phyloP scores from a whole-genome alignment of 2,113 vertebrate genomes.

The Melanotaenia duboulayi region DNA sequence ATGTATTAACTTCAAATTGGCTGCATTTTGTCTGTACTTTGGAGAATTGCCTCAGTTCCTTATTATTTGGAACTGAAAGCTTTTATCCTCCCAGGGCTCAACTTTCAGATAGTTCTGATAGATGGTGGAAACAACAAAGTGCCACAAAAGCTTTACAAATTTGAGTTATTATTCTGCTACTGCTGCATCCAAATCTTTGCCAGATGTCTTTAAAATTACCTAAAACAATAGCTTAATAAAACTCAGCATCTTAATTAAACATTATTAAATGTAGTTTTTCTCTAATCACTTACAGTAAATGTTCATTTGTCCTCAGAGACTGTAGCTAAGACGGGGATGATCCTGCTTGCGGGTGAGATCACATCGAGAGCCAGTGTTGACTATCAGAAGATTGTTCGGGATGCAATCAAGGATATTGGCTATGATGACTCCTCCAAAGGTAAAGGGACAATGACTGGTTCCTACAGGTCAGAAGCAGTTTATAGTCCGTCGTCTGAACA shows the following conservation, averaged over 20 bases:
- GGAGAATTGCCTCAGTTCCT: background rate
- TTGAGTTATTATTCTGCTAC: background rate
- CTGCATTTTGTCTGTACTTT: background rate
- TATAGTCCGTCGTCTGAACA: too few species aligned
- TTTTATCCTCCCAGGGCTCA: background rate
- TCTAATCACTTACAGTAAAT: slow-evolving; percentile 9
- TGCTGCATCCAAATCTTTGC: too few species aligned
- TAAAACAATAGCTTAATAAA: background rate
- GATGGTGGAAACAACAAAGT: background rate
- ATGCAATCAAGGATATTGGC: slow-evolving; percentile 92
- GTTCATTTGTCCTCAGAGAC: slow-evolving; percentile 85
- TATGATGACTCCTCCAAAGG: slow-evolving; percentile 97
- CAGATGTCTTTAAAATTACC: too few species aligned
- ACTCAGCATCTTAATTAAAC: background rate
- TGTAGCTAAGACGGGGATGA: slow-evolving; percentile 97
- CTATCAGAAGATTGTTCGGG: slow-evolving; percentile 94
- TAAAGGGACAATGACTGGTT: slow-evolving; percentile 36
- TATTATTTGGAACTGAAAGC: background rate
- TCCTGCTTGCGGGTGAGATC: slow-evolving; percentile 94
- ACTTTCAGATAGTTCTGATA: background rate
- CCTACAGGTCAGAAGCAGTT: too few species aligned
- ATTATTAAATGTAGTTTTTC: background rate
- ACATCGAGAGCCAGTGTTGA: slow-evolving; percentile 90
- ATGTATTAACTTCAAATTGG: background rate
- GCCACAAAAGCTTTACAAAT: background rate